A percentile compares a stretch with the other conserved stretches of the same genome.
Evolutionary conservation across 2,113 vertebrate species (phyloP).

Genomic region (Rhineura floridana): DNA sequence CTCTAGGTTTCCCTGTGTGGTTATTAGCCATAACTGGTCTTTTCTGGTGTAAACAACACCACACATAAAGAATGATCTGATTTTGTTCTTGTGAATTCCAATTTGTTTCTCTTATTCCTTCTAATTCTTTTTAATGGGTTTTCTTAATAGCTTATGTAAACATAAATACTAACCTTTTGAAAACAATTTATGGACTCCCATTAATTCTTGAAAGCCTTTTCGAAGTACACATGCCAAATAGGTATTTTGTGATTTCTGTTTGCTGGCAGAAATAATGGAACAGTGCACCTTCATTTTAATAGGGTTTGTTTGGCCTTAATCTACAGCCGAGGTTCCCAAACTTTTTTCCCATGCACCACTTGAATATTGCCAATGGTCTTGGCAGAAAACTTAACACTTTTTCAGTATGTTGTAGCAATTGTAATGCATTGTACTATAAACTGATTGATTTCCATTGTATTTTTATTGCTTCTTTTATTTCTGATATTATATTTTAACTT

Average conservation of each 20-base stretch:
- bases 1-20: constrained; percentile 6
- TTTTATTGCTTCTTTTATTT: too few species aligned
- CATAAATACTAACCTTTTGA: constrained; percentile 19
- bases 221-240: background rate
- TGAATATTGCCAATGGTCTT: too few species aligned
- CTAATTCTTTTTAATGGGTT: constrained; percentile 16
- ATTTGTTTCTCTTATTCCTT: constrained; percentile 20
- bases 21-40: constrained; percentile 20
- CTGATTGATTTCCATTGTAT: too few species aligned
- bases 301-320: background rate
- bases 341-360: too few species aligned
- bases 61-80: constrained; percentile 25
- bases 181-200: constrained; percentile 28
- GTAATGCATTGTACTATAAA: too few species aligned
- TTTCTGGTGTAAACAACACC: constrained; percentile 38
- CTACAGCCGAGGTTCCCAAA: too few species aligned
- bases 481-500: too few species aligned
- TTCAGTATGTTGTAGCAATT: too few species aligned
- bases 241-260: constrained; percentile 5
- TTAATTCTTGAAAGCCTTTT: constrained; percentile 7
- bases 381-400: too few species aligned
- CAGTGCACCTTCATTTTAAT: background rate
- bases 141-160: constrained; percentile 32
- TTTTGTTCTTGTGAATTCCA: constrained; percentile 2
- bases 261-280: constrained; percentile 23